These are phyloP conservation scores for Atherinosoma microstoma DNA, from an alignment of 2,797 vertebrate species.

Conservation along the genomic window DNA sequence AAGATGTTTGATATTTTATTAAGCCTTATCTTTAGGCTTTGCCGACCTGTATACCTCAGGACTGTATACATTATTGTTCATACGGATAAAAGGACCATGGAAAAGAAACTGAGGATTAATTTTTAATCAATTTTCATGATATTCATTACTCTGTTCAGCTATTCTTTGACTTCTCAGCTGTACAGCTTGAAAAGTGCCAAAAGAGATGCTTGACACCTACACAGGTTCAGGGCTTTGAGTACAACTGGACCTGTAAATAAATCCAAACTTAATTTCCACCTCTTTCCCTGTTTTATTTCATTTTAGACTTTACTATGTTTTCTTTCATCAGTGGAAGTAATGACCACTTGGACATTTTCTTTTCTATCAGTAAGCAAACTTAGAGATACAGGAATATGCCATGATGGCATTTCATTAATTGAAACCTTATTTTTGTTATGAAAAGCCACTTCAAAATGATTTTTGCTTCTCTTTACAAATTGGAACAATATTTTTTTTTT, in stretches of 20 bases:
- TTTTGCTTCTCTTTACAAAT: not conserved
- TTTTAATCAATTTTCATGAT: conserved; percentile 30
- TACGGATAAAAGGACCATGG: conserved; percentile 31
- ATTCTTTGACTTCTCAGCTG: conserved; percentile 20
- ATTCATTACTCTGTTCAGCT: conserved; percentile 44
- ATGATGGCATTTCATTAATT: not conserved
- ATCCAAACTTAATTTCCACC: conserved; percentile 43
- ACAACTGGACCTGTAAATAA: conserved; percentile 58
- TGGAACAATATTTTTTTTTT: not conserved
- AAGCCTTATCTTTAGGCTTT: conserved; percentile 42
- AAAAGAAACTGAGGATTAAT: conserved; percentile 15
- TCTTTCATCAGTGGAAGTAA: not conserved
- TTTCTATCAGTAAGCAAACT: not conserved
- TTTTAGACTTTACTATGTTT: not conserved
- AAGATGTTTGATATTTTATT: conserved; percentile 21
- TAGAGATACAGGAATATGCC: not conserved
- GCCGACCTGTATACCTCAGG: conserved; percentile 73
- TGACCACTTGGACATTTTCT: not conserved
- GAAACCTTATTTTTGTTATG: not conserved
- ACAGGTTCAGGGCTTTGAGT: conserved; percentile 39
- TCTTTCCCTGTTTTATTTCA: not conserved
- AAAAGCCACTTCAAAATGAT: not conserved
- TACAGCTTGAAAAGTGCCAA: conserved; percentile 66
- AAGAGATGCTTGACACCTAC: conserved; percentile 48
- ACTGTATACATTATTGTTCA: conserved; percentile 44